Evolutionary conservation across 2,888 invertebrate genomes (phyloP), one percentile per base, ranked within the genome.

Genomic region (Eupithecia subumbrata): DNA sequence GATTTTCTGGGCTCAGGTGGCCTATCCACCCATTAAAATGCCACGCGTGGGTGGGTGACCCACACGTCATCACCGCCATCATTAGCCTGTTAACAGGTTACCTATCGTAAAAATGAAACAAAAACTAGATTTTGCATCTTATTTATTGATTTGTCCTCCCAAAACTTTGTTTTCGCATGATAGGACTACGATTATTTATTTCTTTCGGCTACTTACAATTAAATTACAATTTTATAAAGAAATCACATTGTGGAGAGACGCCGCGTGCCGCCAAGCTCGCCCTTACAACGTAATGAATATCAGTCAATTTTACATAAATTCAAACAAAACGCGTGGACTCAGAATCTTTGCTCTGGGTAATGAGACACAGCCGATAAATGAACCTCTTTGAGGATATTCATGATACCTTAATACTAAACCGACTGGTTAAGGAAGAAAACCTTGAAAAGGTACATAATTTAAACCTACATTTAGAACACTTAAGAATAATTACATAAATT

Each of bases 91-190:
- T 48, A 22, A 25, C 22, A 22, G 56, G 22, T 56, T 8, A 4
- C 14, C 4, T 63, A 64, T 22, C 11, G 22, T 67, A 40, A 67
- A 66, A 76, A 93, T 92, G 90, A 84, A 93, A 93, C 86, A 87
- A 84, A 71, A 81, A 73, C 63, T 89, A 89, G 91, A 92, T 93
- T 78, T 93, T 91, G 90, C 91, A 91, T 94, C 91, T 91, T 93
- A 94, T 95, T 95, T 95, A 95, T 94, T 94, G 91, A 92, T 93
- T 91, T 90, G 93, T 93, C 92, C 93, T 92, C 89, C 88, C 90
- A 91, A 89, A 92, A 91, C 90, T 90, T 90, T 90, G 90, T 92
- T 91, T 91, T 90, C 87, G 90, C 90, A 90, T 85, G 93, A 88
- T 90, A 83, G 94, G 95, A 94, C 93, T 92, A 93, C 93, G 92